Percentiles rank a stretch among this genome's conserved stretches.
These are phyloP conservation scores for Pangasius krempfi DNA, from an alignment of 2,797 vertebrate species.

Conservation along the genomic window DNA sequence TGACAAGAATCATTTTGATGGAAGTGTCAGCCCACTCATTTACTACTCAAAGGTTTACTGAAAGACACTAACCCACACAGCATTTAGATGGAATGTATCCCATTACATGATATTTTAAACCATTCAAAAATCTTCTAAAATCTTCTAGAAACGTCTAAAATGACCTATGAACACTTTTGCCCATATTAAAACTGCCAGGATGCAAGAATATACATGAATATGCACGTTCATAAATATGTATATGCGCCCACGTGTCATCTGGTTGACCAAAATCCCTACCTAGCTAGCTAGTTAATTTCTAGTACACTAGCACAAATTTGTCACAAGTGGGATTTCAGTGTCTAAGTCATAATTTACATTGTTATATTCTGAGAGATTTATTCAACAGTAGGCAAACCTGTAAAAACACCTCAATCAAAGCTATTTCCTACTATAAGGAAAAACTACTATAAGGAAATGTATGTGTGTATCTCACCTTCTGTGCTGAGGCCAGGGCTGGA, in stretches of 20 bases:
- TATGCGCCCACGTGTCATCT: background rate
- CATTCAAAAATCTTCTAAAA: background rate
- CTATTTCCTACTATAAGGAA: background rate
- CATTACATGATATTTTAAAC: background rate
- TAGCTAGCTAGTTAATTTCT: background rate
- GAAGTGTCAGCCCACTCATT: background rate
- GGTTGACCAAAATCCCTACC: background rate
- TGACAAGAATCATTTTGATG: background rate
- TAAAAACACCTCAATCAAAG: background rate
- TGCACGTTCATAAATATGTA: background rate
- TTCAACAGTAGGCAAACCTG: background rate
- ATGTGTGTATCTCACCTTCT: slow-evolving; percentile 82
- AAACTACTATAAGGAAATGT: too few species aligned
- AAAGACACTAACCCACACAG: background rate
- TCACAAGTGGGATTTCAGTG: background rate
- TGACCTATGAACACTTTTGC: background rate
- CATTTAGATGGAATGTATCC: background rate
- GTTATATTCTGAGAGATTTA: background rate
- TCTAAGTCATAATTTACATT: background rate
- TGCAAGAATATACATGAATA: background rate
- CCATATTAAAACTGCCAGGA: background rate
- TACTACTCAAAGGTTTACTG: background rate
- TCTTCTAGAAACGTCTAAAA: background rate
- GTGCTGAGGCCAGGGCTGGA: slow-evolving; percentile 99
- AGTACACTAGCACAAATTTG: background rate